These are phyloP conservation scores for Thripadectes ignobilis DNA, from an alignment of 2,797 vertebrate genomes.

Conservation along the genomic window DNA sequence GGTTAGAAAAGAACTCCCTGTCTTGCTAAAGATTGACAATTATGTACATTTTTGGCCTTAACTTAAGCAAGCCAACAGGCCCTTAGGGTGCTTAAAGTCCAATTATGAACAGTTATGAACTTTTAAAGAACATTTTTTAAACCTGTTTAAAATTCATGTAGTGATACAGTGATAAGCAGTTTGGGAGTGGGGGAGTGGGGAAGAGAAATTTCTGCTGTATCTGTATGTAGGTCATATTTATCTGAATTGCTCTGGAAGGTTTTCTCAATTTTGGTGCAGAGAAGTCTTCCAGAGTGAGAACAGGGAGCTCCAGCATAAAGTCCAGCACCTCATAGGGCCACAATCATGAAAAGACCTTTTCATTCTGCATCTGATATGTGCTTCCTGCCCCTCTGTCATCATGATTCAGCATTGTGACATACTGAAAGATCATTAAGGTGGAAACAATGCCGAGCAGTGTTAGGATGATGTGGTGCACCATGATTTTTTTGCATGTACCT, in stretches of 20 bases:
- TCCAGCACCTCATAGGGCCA: neutral
- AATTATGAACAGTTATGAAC: neutral
- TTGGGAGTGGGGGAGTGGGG: neutral
- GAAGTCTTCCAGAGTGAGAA: neutral
- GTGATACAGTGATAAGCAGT: neutral
- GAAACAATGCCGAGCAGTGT: slow-evolving; percentile 56
- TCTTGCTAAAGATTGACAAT: slow-evolving; percentile 48
- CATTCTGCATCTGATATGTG: slow-evolving; percentile 29
- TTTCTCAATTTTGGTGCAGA: neutral
- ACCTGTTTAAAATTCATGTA: neutral
- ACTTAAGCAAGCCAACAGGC: slow-evolving; percentile 14
- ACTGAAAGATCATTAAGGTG: slow-evolving; percentile 65
- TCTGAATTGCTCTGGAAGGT: neutral
- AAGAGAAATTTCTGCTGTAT: neutral
- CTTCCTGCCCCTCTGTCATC: slow-evolving; percentile 57
- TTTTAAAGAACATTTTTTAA: neutral
- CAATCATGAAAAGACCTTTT: slow-evolving; percentile 45
- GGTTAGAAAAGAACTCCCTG: slow-evolving; percentile 30
- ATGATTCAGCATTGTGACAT: slow-evolving; percentile 60
- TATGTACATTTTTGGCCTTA: slow-evolving; percentile 9
- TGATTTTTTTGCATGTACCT: slow-evolving; percentile 18
- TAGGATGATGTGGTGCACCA: slow-evolving; percentile 3
- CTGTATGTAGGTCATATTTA: neutral
- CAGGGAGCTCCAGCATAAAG: neutral
- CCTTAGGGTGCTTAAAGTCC: neutral